Percentiles rank a stretch among this genome's conserved stretches.
These are phyloP conservation scores for Drosophila sucinea DNA, from an alignment of 1,140 invertebrate genomes.

Conservation along the genomic window DNA sequence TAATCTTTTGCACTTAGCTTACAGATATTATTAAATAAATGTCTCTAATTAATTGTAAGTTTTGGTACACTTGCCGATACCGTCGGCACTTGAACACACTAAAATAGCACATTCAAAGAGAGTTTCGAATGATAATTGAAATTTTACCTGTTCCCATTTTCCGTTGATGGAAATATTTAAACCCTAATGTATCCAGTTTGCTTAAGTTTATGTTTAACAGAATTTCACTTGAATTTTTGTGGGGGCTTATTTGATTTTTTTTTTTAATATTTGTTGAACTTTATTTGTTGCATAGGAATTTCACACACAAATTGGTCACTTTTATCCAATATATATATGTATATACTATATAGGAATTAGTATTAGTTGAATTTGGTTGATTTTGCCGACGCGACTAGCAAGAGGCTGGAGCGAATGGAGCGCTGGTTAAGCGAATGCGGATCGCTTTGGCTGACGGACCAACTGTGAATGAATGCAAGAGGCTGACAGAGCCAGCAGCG, in stretches of 20 bases:
- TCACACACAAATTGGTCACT: constrained; percentile 7
- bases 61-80: not conserved
- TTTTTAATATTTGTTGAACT: not conserved
- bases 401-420: constrained; percentile 21
- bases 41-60: too few relatives aligned
- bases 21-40: too few relatives aligned
- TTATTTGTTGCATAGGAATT: not conserved
- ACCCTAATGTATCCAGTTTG: constrained; percentile 82
- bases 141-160: constrained; percentile 82
- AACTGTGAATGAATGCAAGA: constrained; percentile 71
- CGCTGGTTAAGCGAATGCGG: constrained; percentile 53
- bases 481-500: constrained; percentile 59
- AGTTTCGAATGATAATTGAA: not conserved
- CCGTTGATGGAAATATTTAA: constrained; percentile 83
- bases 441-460: constrained; percentile 75
- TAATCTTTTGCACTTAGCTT: too few relatives aligned
- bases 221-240: constrained; percentile 26
- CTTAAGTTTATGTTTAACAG: constrained; percentile 37
- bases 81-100: not conserved
- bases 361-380: not conserved
- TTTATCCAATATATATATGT: constrained; percentile 1
- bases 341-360: not conserved
- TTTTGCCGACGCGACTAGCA: constrained; percentile 63
- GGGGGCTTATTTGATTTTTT: not conserved
- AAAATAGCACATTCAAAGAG: not conserved